These are phyloP conservation scores for Aricia artaxerxes DNA, from an alignment of 2,888 invertebrate genomes.

Conservation along the genomic window DNA sequence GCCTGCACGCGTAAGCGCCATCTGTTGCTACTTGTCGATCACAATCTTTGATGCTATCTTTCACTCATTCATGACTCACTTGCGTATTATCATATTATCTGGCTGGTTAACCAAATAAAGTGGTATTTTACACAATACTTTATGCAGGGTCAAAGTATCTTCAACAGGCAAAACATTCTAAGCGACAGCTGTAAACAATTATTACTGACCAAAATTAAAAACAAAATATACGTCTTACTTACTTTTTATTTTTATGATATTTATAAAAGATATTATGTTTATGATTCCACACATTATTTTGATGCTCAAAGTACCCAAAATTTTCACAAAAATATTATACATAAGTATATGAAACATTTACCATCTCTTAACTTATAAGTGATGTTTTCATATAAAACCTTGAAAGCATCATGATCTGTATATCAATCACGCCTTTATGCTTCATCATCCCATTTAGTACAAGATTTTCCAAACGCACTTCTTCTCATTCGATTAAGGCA, in stretches of 20 bases:
- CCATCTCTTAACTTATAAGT: not conserved
- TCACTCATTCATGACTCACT: slow-evolving; percentile 43
- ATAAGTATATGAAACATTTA: not conserved
- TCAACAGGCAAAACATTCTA: not conserved
- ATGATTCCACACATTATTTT: not conserved
- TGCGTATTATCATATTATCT: slow-evolving; percentile 42
- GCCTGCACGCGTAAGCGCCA: slow-evolving; percentile 63
- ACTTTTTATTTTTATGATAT: not conserved
- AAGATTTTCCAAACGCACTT: slow-evolving; percentile 60
- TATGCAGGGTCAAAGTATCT: not conserved
- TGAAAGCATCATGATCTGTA: not conserved
- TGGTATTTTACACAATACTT: slow-evolving; percentile 25
- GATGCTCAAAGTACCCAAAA: not conserved
- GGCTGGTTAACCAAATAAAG: slow-evolving; percentile 36
- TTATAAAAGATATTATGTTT: not conserved
- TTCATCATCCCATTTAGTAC: slow-evolving; percentile 49
- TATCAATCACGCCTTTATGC: slow-evolving; percentile 40
- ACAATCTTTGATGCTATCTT: slow-evolving; percentile 49
- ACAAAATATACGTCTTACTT: too few species aligned
- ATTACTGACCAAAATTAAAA: too few species aligned
- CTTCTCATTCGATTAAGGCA: slow-evolving; percentile 66
- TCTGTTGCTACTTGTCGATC: slow-evolving; percentile 62
- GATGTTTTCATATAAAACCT: not conserved
- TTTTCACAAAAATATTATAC: not conserved
- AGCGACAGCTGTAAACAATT: too few species aligned